Conservation (phyloP, 2,888 invertebrate species). For the Prenolepis imparis region DNA sequence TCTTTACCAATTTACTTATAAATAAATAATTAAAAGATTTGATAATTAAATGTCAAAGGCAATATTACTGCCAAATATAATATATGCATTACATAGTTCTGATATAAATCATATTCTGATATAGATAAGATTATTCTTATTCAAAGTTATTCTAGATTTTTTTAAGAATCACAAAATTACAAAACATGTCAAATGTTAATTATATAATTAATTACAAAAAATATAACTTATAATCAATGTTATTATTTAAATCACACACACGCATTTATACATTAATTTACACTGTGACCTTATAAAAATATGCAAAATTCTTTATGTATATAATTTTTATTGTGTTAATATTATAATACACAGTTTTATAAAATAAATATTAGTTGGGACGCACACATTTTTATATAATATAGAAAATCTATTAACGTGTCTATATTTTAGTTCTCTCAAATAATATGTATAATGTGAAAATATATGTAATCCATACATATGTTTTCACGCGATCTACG, state of each 20-base stretch:
- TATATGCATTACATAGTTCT: constrained; percentile 30
- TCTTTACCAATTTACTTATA: constrained; percentile 51
- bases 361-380: background rate
- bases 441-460: background rate
- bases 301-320: constrained; percentile 39
- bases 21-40: constrained; percentile 44
- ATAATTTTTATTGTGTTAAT: constrained; percentile 23
- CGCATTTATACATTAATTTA: constrained; percentile 23
- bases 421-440: background rate
- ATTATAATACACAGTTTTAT: constrained; percentile 21
- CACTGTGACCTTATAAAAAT: background rate
- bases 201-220: constrained; percentile 25
- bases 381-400: background rate
- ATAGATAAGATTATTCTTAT: no score
- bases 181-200: background rate
- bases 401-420: background rate
- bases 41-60: constrained; percentile 67
- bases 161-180: constrained; percentile 14
- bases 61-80: constrained; percentile 64
- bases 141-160: constrained; percentile 24
- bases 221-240: constrained; percentile 18
- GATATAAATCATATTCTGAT: constrained; percentile 47
- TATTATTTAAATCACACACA: constrained; percentile 36
- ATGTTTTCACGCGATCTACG: background rate
- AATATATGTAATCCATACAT: background rate